Evolutionary conservation across 2,113 vertebrate species (phyloP), one percentile per base, ranked within the genome.

Genomic region (Rhodinocichla rosea): DNA sequence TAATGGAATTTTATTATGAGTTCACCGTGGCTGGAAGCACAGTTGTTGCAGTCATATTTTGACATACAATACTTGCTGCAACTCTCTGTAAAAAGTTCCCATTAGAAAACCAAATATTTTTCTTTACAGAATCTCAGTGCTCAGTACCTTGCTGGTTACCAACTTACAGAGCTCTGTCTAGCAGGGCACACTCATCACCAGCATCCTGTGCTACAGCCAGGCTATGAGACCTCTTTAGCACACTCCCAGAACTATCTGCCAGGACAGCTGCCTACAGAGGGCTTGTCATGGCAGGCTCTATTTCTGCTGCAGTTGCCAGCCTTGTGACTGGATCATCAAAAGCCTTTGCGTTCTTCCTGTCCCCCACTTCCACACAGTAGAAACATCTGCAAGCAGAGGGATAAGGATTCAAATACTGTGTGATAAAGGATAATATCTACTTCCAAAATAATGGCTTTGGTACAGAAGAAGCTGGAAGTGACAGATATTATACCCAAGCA

Each of bases 291-390:
- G n/a, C 44, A 50, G 32, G 6, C 52, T 32, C 28, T 64, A 6
- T 56, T 88, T 52, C 60, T 65, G 17, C 27, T 65, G 12, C 18
- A 44, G 5, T 44, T 85, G 14, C 32, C 37, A 75, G 13, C 53
- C 42, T 57, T 30, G 26, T 75, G 62, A 57, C 28, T 89, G 40
- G 16, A 49, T 57, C 83, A 79, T 35, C 67, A 89, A 75, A 92
- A 86, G 14, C 2, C 6, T 27, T 52, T 62, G 35, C 1, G 0
- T 47, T 21, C 18, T 53, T 92, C 30, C 27, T n/a, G 30, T 42
- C 7, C 6, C 11, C 33, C 1, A 2, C 10, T 85, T 82, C 27
- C 2, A 3, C 24, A 26, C 8, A n/a, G n/a, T 6, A 62, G 32
- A 79, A 91, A 53, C 6, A 45, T 37, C 53, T 80, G 60, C 47